phyloP scores from a whole-genome alignment of 2,888 invertebrate species.

The Mythimna ferrago region DNA sequence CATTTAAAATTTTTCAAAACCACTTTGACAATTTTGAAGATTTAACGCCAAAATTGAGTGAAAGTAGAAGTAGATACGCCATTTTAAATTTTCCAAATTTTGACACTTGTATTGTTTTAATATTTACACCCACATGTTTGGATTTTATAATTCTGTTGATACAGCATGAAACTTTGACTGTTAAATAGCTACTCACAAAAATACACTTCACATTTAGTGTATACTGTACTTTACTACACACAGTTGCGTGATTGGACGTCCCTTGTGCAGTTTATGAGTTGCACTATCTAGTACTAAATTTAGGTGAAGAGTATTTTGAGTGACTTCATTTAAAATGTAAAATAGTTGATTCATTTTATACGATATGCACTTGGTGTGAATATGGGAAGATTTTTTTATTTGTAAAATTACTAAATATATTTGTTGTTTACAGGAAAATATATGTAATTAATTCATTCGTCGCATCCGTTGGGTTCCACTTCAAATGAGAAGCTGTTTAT shows the following conservation, averaged over 20 bases:
- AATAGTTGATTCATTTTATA: slow-evolving; percentile 2
- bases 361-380: slow-evolving; percentile 37
- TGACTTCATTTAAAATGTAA: slow-evolving; percentile 5
- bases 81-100: slow-evolving; percentile 31
- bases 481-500: slow-evolving; percentile 69
- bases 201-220: slow-evolving; percentile 52
- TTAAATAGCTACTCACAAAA: slow-evolving; percentile 39
- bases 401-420: slow-evolving; percentile 30
- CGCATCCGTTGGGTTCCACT: slow-evolving; percentile 75
- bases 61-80: slow-evolving; percentile 52
- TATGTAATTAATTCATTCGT: slow-evolving; percentile 78
- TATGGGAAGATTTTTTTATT: background rate
- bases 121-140: slow-evolving; percentile 39
- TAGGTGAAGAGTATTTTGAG: slow-evolving; percentile 26
- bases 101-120: slow-evolving; percentile 35
- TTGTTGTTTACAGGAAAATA: slow-evolving; percentile 85
- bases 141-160: slow-evolving; percentile 13
- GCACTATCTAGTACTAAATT: slow-evolving; percentile 15
- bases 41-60: slow-evolving; percentile 17
- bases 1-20: slow-evolving; percentile 14
- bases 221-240: slow-evolving; percentile 18
- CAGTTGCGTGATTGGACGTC: slow-evolving; percentile 1
- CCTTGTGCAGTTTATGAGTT: background rate
- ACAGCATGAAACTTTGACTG: slow-evolving; percentile 51
- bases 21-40: slow-evolving; percentile 5